These are phyloP conservation scores for Eublepharis macularius DNA, from an alignment of 2,113 vertebrate genomes.

Conservation along the genomic window DNA sequence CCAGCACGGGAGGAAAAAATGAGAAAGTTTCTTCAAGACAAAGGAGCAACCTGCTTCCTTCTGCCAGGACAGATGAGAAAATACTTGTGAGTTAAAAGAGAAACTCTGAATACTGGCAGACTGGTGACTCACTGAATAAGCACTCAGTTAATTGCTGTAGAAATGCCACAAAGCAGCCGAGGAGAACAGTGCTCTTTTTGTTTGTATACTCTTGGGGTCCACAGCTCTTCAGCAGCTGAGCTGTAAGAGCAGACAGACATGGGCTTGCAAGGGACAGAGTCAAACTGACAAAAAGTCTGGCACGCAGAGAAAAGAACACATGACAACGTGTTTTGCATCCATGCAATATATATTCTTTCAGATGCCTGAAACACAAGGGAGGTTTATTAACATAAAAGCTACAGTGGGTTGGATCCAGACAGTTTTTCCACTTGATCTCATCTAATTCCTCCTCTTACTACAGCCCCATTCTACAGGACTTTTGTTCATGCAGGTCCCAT, in stretches of 20 bases:
- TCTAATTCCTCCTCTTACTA: too few species aligned
- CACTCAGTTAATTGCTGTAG: conserved; percentile 41
- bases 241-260: conserved; percentile 3
- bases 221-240: conserved; percentile 34
- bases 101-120: conserved; percentile 34
- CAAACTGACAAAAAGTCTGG: neutral
- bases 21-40: neutral
- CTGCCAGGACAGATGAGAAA: conserved; percentile 15
- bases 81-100: conserved; percentile 17
- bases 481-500: too few species aligned
- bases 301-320: neutral
- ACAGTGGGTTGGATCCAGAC: neutral
- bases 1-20: fast-evolving
- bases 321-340: neutral
- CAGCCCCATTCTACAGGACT: too few species aligned
- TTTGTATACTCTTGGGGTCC: conserved; percentile 58
- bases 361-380: neutral
- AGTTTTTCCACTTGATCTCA: too few species aligned
- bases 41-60: conserved; percentile 44
- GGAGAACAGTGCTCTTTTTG: conserved; percentile 33
- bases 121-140: conserved; percentile 54
- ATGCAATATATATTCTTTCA: fast-evolving
- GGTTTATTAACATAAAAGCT: neutral
- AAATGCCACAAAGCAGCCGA: conserved; percentile 49
- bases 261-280: neutral